phyloP scores from a whole-genome alignment of 2,888 invertebrate genomes.

The Macropis europaea region DNA sequence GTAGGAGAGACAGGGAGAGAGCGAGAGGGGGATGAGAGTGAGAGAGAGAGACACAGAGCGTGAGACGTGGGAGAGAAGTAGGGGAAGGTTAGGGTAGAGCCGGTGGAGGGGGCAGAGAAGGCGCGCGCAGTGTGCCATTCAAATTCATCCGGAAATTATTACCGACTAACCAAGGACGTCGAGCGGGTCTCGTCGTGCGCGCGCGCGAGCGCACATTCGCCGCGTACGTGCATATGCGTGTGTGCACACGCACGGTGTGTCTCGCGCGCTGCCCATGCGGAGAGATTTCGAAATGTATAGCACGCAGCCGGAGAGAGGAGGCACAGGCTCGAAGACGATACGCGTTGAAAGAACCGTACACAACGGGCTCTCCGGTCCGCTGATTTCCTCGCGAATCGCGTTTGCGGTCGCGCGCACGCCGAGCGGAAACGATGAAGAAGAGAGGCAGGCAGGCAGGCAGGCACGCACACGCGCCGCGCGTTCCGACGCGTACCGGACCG shows the following conservation, averaged over 20 bases:
- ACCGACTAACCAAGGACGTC: slow-evolving; percentile 69
- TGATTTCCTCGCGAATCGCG: slow-evolving; percentile 8
- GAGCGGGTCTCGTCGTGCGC: slow-evolving; percentile 45
- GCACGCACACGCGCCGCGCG: slow-evolving; percentile 33
- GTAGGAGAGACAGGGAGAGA: slow-evolving; percentile 2
- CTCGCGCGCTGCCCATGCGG: too few species aligned
- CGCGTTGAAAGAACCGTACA: too few species aligned
- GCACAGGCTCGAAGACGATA: too few species aligned
- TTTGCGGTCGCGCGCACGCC: slow-evolving; percentile 19
- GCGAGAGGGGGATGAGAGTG: slow-evolving; percentile 15
- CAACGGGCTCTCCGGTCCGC: neutral
- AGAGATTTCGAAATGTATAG: slow-evolving; percentile 25
- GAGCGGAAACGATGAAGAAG: slow-evolving; percentile 10
- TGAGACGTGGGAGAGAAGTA: neutral
- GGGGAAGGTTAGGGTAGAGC: neutral
- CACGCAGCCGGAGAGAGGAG: too few species aligned
- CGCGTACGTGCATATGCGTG: neutral
- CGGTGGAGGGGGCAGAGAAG: slow-evolving; percentile 8
- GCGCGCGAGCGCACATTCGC: slow-evolving; percentile 13
- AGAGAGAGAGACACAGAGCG: neutral
- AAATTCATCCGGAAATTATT: slow-evolving; percentile 75
- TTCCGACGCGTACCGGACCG: slow-evolving; percentile 8
- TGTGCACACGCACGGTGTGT: slow-evolving; percentile 3
- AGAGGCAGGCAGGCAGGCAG: neutral
- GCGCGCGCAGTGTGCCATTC: slow-evolving; percentile 66